Conservation (phyloP, 2,113 vertebrate species). For the Cochlearius cochlearius region DNA sequence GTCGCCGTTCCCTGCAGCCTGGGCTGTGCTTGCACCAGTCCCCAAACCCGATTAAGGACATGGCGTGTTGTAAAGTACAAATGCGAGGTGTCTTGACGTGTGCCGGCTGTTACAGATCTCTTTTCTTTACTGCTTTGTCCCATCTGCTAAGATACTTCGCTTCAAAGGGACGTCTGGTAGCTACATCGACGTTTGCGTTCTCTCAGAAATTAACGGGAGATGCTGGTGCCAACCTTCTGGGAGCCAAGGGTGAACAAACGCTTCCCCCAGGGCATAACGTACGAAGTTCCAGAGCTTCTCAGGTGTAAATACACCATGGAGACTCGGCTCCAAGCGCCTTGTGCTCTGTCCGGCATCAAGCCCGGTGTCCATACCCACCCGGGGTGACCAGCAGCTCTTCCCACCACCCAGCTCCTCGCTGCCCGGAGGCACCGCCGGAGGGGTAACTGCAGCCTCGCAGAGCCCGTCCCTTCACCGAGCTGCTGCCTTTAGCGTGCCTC, state of each 20-base stretch:
- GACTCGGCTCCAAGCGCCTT: neutral
- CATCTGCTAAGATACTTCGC: neutral
- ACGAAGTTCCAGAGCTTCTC: neutral
- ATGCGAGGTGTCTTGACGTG: accelerated
- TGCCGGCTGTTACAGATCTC: neutral
- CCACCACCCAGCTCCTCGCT: neutral
- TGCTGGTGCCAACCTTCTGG: accelerated
- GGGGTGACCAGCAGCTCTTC: neutral
- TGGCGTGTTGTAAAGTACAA: neutral
- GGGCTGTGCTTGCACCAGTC: neutral
- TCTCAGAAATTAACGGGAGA: neutral
- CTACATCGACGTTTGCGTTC: accelerated
- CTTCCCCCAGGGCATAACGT: neutral
- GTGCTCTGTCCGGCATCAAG: neutral
- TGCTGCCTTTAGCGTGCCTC: neutral
- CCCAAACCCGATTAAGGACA: accelerated
- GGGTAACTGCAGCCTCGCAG: neutral
- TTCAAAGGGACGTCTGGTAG: neutral
- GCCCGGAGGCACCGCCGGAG: neutral
- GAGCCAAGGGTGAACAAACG: neutral
- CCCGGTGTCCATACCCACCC: neutral
- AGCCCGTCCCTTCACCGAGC: neutral
- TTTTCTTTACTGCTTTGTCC: neutral
- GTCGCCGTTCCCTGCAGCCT: neutral
- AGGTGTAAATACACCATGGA: accelerated